Percentiles rank a stretch among this genome's conserved stretches.
Conservation (phyloP, 1,140 invertebrate species). For the Leptopilina boulardi region DNA sequence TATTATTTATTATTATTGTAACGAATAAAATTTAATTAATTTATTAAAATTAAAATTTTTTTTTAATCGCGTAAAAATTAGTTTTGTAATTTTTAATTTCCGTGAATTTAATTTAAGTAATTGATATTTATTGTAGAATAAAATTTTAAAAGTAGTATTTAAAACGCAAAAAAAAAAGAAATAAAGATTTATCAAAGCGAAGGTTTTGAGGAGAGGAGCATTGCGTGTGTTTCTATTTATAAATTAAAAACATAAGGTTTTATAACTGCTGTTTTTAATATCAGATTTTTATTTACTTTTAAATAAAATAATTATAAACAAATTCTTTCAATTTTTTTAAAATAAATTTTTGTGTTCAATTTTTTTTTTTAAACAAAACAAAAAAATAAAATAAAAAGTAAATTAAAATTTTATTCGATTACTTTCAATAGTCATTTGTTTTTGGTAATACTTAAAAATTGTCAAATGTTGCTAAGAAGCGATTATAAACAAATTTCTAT, state of each 20-base stretch:
- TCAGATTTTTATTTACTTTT: background rate
- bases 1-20: too few relatives aligned
- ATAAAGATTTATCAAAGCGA: background rate
- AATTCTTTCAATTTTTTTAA: too few relatives aligned
- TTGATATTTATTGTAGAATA: background rate
- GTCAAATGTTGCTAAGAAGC: background rate
- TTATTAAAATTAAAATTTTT: too few relatives aligned
- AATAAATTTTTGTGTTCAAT: too few relatives aligned
- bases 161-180: background rate
- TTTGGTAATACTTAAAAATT: too few relatives aligned
- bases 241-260: conserved; percentile 5
- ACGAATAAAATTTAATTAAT: too few relatives aligned
- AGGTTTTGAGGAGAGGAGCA: background rate
- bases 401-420: too few relatives aligned
- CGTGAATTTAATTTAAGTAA: background rate
- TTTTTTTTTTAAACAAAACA: too few relatives aligned
- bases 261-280: background rate
- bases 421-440: background rate
- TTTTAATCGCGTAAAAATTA: too few relatives aligned
- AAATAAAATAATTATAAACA: too few relatives aligned
- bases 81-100: too few relatives aligned
- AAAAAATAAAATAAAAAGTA: too few relatives aligned
- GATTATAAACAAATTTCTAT: background rate
- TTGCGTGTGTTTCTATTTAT: conserved; percentile 13
- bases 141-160: background rate